These are phyloP conservation scores for Odocoileus virginianus DNA, from an alignment of 2,113 vertebrate species.

Conservation along the genomic window DNA sequence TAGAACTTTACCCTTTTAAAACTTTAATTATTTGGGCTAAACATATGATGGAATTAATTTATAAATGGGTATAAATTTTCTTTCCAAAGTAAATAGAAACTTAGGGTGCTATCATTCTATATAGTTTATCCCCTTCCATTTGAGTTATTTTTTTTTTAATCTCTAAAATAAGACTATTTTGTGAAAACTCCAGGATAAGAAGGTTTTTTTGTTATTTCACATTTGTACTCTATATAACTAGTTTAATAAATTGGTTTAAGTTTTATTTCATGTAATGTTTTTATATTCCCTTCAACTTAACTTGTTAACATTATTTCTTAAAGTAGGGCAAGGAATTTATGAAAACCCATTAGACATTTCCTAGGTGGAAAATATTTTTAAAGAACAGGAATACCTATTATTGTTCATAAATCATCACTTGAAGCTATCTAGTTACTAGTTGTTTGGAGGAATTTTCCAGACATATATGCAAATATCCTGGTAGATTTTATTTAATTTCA, in stretches of 20 bases:
- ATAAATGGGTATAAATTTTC: slow-evolving; percentile 12
- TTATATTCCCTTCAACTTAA: background rate
- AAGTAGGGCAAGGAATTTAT: background rate
- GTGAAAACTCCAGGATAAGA: background rate
- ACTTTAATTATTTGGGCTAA: background rate
- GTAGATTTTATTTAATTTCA: slow-evolving; percentile 45
- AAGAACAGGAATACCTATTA: background rate
- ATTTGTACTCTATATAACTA: slow-evolving; percentile 6
- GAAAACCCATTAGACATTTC: background rate
- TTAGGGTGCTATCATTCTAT: background rate
- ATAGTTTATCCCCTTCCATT: background rate
- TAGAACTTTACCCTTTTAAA: slow-evolving; percentile 5
- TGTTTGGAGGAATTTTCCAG: slow-evolving; percentile 9
- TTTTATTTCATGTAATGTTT: slow-evolving; percentile 4
- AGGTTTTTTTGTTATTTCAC: background rate
- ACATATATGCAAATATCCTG: background rate
- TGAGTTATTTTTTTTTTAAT: slow-evolving; percentile 18
- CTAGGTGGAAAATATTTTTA: background rate
- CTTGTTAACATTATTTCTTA: slow-evolving; percentile 8
- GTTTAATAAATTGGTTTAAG: background rate
- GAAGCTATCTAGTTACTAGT: background rate
- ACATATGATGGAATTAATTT: slow-evolving; percentile 16
- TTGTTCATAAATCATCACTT: background rate
- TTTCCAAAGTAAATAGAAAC: background rate
- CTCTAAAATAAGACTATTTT: slow-evolving; percentile 14